Evolutionary conservation across 2,797 vertebrate genomes (phyloP), one percentile per base, ranked within the genome.

Genomic region (Bucorvus abyssinicus): DNA sequence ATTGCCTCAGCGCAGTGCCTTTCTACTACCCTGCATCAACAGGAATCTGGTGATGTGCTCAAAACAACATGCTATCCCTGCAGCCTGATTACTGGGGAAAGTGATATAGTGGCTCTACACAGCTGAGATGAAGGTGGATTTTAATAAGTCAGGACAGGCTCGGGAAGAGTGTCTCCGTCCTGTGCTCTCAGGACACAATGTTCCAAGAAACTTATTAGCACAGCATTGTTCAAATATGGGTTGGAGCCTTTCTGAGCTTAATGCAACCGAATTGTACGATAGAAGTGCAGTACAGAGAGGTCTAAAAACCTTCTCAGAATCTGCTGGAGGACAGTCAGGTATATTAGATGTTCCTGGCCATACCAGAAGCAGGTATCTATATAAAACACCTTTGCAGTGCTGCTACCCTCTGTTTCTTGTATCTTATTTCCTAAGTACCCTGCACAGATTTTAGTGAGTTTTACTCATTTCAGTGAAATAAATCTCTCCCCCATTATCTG

Each of bases 141-240:
- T 90, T 94, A 90, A 87, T 69, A 69, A 73, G 70, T 70, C 19
- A 87, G 24, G 63, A 82, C 74, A 92, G 78, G 36, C 24, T 65
- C 6, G 0, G 87, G 63, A 55, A 79, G 59, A 38, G 82, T 84
- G 52, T 73, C 74, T 94, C 81, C 84, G 80, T 71, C 79, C 81
- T 69, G 42, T 73, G 67, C 68, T 91, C 47, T 82, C 89, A 82
- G 78, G 36, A 87, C 95, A 84, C 52, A 65, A 23, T 73, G 81
- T 93, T 92, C 91, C 78, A 32, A 84, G 63, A 55, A 68, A 47
- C 55, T 78, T 95, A 89, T 91, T 85, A 96, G 67, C 68, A 85
- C 40, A 87, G 87, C 55, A 29, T 61, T 4, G 10, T 55, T 40
- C 59, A 77, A 71, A 79, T 73, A 23, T 0, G 0, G 59, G 32